Evolutionary conservation across 92 coral and sea anemone species (phyloP).

Genomic region (Virgularia gustaviana): DNA sequence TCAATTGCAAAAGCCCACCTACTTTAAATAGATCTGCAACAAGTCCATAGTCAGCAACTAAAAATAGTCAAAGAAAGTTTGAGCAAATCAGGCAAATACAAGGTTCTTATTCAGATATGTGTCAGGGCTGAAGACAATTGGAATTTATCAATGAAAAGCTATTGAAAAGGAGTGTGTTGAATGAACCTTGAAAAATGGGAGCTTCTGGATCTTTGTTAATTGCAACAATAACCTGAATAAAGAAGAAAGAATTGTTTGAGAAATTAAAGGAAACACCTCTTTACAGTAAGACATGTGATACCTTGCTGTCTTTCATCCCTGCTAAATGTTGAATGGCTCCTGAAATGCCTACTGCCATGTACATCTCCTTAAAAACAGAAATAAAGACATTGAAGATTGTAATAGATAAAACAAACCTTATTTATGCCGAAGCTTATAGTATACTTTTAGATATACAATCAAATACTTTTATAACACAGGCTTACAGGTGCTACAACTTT

Average conservation of each 20-base stretch:
- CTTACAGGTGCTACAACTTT: constrained; percentile 98
- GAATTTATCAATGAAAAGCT: background rate
- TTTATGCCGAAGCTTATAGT: background rate
- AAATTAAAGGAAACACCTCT: background rate
- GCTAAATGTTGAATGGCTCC: constrained; percentile 99
- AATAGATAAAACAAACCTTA: background rate
- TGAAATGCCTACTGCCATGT: constrained; percentile 98
- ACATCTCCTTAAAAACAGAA: constrained; percentile 63
- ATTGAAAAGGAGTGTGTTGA: background rate
- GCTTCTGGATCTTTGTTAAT: constrained; percentile 97
- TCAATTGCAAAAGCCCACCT: constrained; percentile 10
- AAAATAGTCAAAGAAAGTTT: constrained; percentile 1
- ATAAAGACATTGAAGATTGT: constrained; percentile 4
- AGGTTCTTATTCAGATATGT: background rate
- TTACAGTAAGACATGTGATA: constrained; percentile 1
- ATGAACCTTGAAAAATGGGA: constrained; percentile 99
- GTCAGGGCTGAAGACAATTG: background rate
- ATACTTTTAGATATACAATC: background rate
- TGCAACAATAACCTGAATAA: constrained; percentile 75
- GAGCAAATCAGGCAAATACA: background rate
- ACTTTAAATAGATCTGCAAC: constrained; percentile 98
- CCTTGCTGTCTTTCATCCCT: constrained; percentile 99
- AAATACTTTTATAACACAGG: no score
- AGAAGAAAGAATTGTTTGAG: background rate
- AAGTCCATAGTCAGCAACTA: constrained; percentile 95